Evolutionary conservation across 2,888 invertebrate species (phyloP).

Genomic region (Eugnorisma glareosa): DNA sequence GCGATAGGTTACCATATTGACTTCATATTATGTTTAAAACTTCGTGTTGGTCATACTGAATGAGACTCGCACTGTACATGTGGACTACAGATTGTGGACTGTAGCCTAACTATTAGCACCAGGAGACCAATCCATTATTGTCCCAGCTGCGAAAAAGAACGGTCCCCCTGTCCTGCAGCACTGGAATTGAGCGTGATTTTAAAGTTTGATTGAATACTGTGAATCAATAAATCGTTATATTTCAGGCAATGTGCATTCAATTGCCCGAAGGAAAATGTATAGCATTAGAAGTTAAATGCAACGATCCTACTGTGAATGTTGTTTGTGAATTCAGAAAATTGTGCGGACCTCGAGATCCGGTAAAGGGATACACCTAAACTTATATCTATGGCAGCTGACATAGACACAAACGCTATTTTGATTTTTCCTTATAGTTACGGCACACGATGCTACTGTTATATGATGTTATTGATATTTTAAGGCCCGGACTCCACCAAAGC

Average conservation of each 20-base stretch:
- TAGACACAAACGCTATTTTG: neutral
- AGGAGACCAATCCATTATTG: neutral
- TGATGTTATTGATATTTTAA: too few relatives aligned
- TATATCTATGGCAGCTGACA: too few relatives aligned
- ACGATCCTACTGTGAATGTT: slow-evolving; percentile 87
- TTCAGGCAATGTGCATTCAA: slow-evolving; percentile 94
- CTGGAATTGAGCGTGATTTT: neutral
- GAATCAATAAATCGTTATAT: slow-evolving; percentile 35
- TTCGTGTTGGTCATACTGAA: too few relatives aligned
- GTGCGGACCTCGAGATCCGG: slow-evolving; percentile 96
- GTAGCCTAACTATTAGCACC: neutral
- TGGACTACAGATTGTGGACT: neutral
- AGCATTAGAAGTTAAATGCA: slow-evolving; percentile 94
- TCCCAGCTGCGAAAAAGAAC: neutral
- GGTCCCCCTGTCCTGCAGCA: neutral
- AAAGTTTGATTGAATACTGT: neutral
- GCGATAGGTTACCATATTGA: too few relatives aligned
- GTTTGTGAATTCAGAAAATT: slow-evolving; percentile 94
- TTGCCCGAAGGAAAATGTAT: slow-evolving; percentile 96
- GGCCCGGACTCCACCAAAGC: too few relatives aligned
- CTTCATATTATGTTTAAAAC: too few relatives aligned
- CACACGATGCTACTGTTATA: neutral
- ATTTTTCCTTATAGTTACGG: neutral
- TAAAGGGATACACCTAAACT: slow-evolving; percentile 57
- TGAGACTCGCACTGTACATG: too few relatives aligned